Evolutionary conservation across 2,888 invertebrate genomes (phyloP), one percentile per base, ranked within the genome.

Genomic region (Drosophila nigritarsus): DNA sequence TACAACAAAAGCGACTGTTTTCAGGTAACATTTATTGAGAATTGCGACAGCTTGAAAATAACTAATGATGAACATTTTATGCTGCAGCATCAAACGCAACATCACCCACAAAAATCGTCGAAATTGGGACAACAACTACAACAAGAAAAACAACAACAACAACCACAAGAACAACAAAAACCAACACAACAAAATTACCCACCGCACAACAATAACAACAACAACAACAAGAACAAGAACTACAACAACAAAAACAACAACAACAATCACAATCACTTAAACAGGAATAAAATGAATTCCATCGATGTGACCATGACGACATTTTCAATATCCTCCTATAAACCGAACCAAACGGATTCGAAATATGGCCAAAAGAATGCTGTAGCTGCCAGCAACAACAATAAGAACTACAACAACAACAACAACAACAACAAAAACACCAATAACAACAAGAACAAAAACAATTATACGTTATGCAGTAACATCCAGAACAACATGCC

Each of bases 391-490:
- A 54, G 24, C 24, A 54, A 32, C 27, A 36, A 49, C 45, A 61
- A 20, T 40, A 51, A 40, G 30, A 58, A 27, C 32, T 24, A 45
- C 56, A 36, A 38, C 24, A 63, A 60, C 62, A 24, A n/a, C n/a
- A 36, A 55, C 58, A 58, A 60, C 58, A 60, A 59, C 69, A 72
- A 34, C 29, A 40, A 20, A 15, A 24, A 24, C 45, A 49, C 55
- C 66, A 73, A 60, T 69, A 51, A 55, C 40, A 58, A 24, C 59
- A 69, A 18, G 67, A 78, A 72, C 71, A 73, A 69, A 71, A 87
- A 88, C 74, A 90, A 88, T 81, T 86, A 90, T 72, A 89, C 90
- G 72, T 45, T 87, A 82, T 72, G 73, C 92, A 91, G 83, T 54
- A 82, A 80, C 65, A 73, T 75, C 75, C 68, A 69, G 63, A 80